Base-by-base conservation (phyloP, 53 echinoderm and acorn worm species). In the Stichopus horrens region DNA sequence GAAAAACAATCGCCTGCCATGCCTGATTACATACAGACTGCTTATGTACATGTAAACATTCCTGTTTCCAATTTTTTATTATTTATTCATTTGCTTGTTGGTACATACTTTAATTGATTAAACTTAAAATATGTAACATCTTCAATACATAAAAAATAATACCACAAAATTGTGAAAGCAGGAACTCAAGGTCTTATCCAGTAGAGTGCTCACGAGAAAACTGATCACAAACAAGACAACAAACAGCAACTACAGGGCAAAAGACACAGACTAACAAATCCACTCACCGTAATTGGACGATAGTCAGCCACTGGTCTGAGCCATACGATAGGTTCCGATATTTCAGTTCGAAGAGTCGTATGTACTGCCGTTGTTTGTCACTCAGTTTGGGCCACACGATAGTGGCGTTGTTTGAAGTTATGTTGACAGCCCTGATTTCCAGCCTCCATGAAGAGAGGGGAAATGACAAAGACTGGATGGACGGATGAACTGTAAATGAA, bases 321-420 rank as follows among this genome's bases (percentile, higher is more conserved):
- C 93, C 94, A 22, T 94, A 94, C 5, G 93, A 86, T 9, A 97
- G 77, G 54, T 94, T 92, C 80, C 92, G 91, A 92, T 97, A 95
- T 74, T 93, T 94, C 16, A 97, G 84, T 10, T 91, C 80, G 74
- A 97, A 90, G 55, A 86, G 91, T 4, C 90, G 59, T 81, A 97
- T 95, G 81, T 95, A 97, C 71, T 92, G 92, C 23, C 98, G 90
- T 83, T 97, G 98, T 75, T 95, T 53, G 88, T 97, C 98, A 0
- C 93, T 95, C 74, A 97, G 86, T 9, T 88, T 82, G 5, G 98
- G 93, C 98, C 98, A 95, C 20, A 88, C 66, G 53, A 97, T 94
- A 7, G 93, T 94, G 2, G 93, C 95, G 59, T 92, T 90, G 51
- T 88, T 86, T 9, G 93, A 90, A 9, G 94, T 91, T 21, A 95